Conservation (phyloP, 2,113 vertebrate genomes). For the Progne subis region DNA sequence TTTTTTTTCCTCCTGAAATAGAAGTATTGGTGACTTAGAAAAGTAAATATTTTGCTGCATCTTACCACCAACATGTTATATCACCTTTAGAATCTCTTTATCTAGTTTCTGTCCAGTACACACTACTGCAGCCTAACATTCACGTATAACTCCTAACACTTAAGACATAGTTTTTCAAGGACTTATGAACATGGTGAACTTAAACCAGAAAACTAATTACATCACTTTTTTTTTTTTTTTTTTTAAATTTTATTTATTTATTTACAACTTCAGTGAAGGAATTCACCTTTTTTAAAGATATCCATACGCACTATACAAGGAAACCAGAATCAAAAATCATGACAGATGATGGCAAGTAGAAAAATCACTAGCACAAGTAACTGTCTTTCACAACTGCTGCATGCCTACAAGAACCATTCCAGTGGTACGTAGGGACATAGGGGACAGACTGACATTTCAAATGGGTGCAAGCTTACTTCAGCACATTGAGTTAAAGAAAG, state of each 20-base stretch:
- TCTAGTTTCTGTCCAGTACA: not conserved
- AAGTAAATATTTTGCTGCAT: not conserved
- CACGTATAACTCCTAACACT: not conserved
- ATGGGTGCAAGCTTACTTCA: not conserved
- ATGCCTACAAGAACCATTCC: not conserved
- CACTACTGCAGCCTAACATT: not conserved
- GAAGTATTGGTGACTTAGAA: not conserved
- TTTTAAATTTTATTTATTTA: accelerated
- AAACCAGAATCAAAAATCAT: not conserved
- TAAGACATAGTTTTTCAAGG: not conserved
- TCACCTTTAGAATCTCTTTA: not conserved
- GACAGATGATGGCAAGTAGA: not conserved
- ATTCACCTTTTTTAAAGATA: not conserved
- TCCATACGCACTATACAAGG: not conserved
- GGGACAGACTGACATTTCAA: not conserved
- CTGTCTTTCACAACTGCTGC: not conserved
- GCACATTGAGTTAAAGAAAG: not conserved
- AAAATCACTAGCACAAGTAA: not conserved
- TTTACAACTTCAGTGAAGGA: not conserved
- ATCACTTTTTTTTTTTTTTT: not conserved
- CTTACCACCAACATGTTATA: not conserved
- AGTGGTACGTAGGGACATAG: accelerated
- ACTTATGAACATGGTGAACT: not conserved
- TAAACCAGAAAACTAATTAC: not conserved
- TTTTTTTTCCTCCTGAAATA: not conserved